Evolutionary conservation across 2,113 vertebrate species (phyloP).

Genomic region (Poecile atricapillus): DNA sequence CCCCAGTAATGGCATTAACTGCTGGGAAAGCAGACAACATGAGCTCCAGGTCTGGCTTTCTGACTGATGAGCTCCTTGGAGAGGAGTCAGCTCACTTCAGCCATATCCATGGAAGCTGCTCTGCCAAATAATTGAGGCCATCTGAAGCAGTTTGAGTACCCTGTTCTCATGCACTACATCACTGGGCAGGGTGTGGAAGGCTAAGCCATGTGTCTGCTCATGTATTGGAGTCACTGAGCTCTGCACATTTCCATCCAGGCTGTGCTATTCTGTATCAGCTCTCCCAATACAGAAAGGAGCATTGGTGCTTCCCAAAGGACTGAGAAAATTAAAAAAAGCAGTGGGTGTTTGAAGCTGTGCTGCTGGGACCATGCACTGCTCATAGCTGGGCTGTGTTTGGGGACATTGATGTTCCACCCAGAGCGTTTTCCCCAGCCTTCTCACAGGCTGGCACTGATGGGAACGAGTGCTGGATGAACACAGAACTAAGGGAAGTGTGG

Average conservation of each 20-base stretch:
- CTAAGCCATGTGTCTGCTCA: not conserved
- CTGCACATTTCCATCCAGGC: not conserved
- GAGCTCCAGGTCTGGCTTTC: conserved; percentile 5
- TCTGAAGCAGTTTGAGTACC: not conserved
- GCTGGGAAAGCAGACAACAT: not conserved
- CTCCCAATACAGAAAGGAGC: not conserved
- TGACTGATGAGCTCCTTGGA: not conserved
- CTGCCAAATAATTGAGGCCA: not conserved
- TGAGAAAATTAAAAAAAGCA: not conserved
- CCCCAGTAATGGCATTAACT: conserved; percentile 20
- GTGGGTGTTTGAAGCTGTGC: not conserved
- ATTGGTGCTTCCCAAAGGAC: not conserved
- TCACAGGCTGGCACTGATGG: not conserved
- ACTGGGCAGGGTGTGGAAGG: not conserved
- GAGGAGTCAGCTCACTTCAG: not conserved
- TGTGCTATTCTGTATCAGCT: not conserved
- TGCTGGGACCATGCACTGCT: not conserved
- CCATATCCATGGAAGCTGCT: not conserved
- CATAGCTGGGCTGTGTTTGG: not conserved
- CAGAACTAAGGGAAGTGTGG: not conserved
- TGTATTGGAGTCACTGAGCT: not conserved
- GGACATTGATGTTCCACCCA: not conserved
- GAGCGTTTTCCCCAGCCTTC: not conserved
- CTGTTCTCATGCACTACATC: not conserved
- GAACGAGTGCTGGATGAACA: not conserved